phyloP scores from a whole-genome alignment of 2,797 vertebrate species.

The Argyrosomus regius region DNA sequence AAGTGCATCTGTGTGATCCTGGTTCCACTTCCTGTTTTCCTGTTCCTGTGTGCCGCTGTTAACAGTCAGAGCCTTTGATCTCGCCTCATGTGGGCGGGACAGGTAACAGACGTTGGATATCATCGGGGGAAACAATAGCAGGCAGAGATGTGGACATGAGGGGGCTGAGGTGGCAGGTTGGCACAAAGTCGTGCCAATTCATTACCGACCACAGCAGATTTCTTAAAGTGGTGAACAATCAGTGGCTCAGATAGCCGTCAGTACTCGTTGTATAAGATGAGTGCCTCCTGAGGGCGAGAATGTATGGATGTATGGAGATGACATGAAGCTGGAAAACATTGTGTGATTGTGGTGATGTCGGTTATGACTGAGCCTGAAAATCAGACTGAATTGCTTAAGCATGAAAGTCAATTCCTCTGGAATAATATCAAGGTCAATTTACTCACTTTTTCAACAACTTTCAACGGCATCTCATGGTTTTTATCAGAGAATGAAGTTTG shows the following conservation, averaged over 20 bases:
- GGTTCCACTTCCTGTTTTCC: conserved; percentile 78
- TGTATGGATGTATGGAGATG: neutral
- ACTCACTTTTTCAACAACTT: neutral
- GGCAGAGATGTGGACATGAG: conserved; percentile 55
- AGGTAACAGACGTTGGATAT: conserved; percentile 72
- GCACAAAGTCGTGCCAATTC: conserved; percentile 52
- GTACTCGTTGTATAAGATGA: conserved; percentile 2
- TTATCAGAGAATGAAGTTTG: neutral
- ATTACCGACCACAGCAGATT: conserved; percentile 38
- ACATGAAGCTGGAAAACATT: neutral
- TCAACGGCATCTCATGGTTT: neutral
- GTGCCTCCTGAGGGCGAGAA: neutral
- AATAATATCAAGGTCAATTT: neutral
- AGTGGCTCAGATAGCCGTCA: conserved; percentile 30
- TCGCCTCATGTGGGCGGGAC: conserved; percentile 58
- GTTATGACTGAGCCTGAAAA: neutral
- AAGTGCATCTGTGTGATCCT: conserved; percentile 53
- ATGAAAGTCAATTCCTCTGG: neutral
- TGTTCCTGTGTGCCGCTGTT: conserved; percentile 63
- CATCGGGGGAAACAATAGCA: conserved; percentile 67
- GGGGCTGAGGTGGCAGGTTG: conserved; percentile 48
- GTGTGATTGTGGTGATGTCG: neutral
- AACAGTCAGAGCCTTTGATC: conserved; percentile 73
- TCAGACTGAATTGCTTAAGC: neutral
- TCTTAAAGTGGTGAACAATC: conserved; percentile 22